Evolutionary conservation across 1,140 invertebrate species (phyloP).

Genomic region (Cydia fagiglandana): DNA sequence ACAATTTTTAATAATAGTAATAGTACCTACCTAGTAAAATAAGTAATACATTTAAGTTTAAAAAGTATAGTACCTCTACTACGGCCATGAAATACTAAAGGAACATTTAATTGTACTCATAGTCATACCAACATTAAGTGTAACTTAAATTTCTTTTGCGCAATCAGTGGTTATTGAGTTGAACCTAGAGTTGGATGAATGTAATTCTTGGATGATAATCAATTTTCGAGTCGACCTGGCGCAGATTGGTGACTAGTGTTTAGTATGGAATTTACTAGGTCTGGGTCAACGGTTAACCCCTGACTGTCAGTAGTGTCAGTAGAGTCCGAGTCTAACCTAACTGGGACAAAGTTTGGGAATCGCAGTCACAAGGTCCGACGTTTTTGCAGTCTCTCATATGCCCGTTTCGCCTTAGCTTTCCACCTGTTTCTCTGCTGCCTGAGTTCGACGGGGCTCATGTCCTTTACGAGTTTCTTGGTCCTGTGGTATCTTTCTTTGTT

Average conservation of each 20-base stretch:
- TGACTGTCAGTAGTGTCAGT: neutral
- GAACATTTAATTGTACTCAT: no score
- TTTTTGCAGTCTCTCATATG: neutral
- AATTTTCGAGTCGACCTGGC: neutral
- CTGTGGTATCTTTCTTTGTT: neutral
- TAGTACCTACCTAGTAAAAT: neutral
- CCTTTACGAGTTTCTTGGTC: constrained; percentile 4
- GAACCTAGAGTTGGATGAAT: neutral
- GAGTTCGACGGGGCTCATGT: neutral
- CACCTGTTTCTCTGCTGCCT: neutral
- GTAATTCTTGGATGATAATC: neutral
- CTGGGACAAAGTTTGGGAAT: neutral
- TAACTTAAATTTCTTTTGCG: neutral
- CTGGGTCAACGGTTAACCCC: neutral
- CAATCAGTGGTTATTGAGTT: neutral
- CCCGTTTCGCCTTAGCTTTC: neutral
- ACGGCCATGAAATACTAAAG: no score
- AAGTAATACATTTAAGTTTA: neutral
- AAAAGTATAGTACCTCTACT: no score
- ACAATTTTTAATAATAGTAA: neutral
- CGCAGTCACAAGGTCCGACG: constrained; percentile 3
- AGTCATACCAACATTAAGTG: no score
- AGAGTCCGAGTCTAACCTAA: constrained; percentile 5
- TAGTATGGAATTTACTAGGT: neutral
- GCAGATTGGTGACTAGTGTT: constrained; percentile 2